phyloP scores from a whole-genome alignment of 1,140 invertebrate species.

The Temnothorax curvispinosus region DNA sequence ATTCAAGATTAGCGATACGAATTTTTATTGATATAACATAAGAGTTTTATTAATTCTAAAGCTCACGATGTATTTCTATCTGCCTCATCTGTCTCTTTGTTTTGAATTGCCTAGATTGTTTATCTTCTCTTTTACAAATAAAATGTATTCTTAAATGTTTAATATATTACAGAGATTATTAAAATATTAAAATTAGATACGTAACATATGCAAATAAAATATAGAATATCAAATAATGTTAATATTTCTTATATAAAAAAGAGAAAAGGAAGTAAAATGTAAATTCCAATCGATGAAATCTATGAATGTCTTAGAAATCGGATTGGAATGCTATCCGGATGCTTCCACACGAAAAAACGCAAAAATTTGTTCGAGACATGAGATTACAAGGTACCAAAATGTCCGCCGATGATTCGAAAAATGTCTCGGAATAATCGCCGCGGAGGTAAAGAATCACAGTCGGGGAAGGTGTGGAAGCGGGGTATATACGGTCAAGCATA shows the following conservation, averaged over 20 bases:
- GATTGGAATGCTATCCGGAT: neutral
- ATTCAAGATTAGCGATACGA: conserved; percentile 12
- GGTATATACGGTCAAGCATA: conserved; percentile 19
- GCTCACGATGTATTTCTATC: neutral
- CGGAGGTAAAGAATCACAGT: conserved; percentile 54
- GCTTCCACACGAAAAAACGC: neutral
- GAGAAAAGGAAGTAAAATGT: neutral
- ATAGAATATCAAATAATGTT: neutral
- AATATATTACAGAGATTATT: neutral
- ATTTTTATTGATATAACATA: conserved; percentile 26
- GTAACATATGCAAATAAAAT: neutral
- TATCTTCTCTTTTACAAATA: neutral
- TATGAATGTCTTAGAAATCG: conserved; percentile 2
- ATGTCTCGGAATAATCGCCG: neutral
- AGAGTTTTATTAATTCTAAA: conserved; percentile 4
- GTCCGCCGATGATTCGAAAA: conserved; percentile 37
- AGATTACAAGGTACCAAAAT: conserved; percentile 39
- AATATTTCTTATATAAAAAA: neutral
- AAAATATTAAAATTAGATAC: neutral
- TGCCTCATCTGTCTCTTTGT: neutral
- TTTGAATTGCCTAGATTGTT: neutral
- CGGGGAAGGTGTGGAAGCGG: conserved; percentile 52
- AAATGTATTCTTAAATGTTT: neutral
- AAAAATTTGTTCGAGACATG: conserved; percentile 19
- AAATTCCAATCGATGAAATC: neutral